Evolutionary conservation across 37 sponge, comb jelly and placozoan species (phyloP).

Genomic region (Ephydatia muelleri): DNA sequence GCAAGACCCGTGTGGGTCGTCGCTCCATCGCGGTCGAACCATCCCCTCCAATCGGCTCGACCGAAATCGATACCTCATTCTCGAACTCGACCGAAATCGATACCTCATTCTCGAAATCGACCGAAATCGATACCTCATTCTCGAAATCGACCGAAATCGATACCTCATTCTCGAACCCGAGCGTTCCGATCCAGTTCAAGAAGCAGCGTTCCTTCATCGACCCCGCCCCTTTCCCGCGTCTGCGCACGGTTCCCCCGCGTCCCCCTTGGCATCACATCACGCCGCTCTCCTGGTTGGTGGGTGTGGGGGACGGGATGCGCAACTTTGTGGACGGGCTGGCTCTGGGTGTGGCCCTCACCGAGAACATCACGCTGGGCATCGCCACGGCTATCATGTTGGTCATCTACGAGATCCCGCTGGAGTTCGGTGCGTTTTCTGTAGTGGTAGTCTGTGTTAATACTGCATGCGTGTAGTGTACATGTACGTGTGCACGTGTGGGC

Average conservation of each 20-base stretch:
- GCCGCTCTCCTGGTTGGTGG: slow-evolving; percentile 67
- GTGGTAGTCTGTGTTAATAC: neutral
- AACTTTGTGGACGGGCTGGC: slow-evolving; percentile 91
- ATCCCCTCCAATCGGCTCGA: too few relatives aligned
- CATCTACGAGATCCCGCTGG: slow-evolving; percentile 83
- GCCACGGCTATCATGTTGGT: slow-evolving; percentile 67
- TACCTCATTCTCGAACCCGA: neutral
- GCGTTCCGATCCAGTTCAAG: neutral
- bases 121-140: too few relatives aligned
- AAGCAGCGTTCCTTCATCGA: neutral
- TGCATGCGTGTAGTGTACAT: too few relatives aligned
- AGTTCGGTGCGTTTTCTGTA: slow-evolving; percentile 57
- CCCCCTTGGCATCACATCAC: slow-evolving; percentile 18
- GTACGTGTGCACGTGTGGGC: too few relatives aligned
- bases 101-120: too few relatives aligned
- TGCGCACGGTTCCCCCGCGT: neutral
- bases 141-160: neutral
- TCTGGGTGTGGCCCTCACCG: slow-evolving; percentile 73
- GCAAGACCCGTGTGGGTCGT: too few relatives aligned
- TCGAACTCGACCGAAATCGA: too few relatives aligned
- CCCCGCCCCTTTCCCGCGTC: neutral
- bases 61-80: too few relatives aligned
- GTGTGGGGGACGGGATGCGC: slow-evolving; percentile 73
- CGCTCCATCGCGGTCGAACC: too few relatives aligned
- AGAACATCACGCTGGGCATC: slow-evolving; percentile 71